Evolutionary conservation across 2,113 vertebrate species (phyloP).

Genomic region (Hypomesus transpacificus): DNA sequence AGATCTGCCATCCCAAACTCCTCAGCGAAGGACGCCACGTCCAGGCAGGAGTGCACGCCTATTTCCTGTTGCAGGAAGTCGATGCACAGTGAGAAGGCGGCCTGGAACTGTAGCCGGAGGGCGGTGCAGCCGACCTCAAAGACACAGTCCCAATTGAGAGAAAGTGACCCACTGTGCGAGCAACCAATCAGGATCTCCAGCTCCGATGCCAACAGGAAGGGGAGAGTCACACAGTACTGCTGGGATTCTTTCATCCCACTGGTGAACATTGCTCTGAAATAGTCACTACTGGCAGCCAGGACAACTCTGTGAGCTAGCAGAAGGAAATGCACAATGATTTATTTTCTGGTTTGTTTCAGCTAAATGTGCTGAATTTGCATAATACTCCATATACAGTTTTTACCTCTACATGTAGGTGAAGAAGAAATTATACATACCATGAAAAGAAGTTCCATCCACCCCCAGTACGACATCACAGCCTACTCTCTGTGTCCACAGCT

Average conservation of each 20-base stretch:
- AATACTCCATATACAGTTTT: no score
- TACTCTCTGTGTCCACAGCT: conserved; percentile 64
- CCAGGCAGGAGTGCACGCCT: conserved; percentile 73
- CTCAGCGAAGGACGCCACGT: conserved; percentile 73
- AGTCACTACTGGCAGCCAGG: conserved; percentile 84
- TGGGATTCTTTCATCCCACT: conserved; percentile 82
- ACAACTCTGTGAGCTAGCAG: conserved; percentile 80
- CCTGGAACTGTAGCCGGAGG: conserved; percentile 81
- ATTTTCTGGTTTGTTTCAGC: no score
- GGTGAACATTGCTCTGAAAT: conserved; percentile 86
- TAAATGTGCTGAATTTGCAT: no score
- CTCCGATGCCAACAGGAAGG: conserved; percentile 69
- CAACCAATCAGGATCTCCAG: conserved; percentile 76
- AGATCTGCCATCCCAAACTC: conserved; percentile 73
- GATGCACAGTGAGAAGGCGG: conserved; percentile 78
- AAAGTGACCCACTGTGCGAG: conserved; percentile 76
- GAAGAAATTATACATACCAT: conserved; percentile 59
- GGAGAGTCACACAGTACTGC: conserved; percentile 59
- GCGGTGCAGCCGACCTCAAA: conserved; percentile 78
- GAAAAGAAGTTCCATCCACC: conserved; percentile 61
- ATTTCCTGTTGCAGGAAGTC: conserved; percentile 74
- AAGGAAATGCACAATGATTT: background rate
- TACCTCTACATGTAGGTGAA: no score
- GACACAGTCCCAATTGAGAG: conserved; percentile 73
- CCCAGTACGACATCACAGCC: conserved; percentile 82